A percentile compares a stretch with the other conserved stretches of the same genome.
These are phyloP conservation scores for Hyperoplus lanceolatus DNA, from an alignment of 2,797 vertebrate species.

Conservation along the genomic window DNA sequence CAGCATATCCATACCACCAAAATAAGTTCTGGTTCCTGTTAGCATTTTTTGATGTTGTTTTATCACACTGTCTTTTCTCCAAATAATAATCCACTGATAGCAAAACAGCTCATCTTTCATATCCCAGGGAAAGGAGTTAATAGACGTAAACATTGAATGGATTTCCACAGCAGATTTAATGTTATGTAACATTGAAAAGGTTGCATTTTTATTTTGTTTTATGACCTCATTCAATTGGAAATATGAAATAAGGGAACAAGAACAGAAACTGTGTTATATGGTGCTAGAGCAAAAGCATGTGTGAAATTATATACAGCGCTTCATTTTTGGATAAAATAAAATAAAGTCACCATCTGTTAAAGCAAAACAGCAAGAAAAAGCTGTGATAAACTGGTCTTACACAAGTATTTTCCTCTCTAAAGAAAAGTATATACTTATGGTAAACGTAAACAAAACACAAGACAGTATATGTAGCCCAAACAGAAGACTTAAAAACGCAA, in stretches of 20 bases:
- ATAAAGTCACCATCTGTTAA: background rate
- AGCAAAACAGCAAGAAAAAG: background rate
- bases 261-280: background rate
- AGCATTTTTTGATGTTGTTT: background rate
- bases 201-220: background rate
- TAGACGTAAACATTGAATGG: background rate
- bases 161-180: background rate
- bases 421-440: background rate
- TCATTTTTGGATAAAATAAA: background rate
- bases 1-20: background rate
- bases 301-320: background rate
- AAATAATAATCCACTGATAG: slow-evolving; percentile 7
- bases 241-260: background rate
- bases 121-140: background rate
- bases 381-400: background rate
- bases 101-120: background rate
- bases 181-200: too few species aligned
- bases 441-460: background rate
- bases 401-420: background rate
- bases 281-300: background rate
- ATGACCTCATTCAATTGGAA: background rate
- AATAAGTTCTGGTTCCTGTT: background rate
- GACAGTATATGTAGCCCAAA: background rate
- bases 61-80: background rate
- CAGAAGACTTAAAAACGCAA: background rate